These are phyloP conservation scores for Catalaphyllia jardinei DNA, from an alignment of 64 coral and sea anemone genomes.

Conservation along the genomic window DNA sequence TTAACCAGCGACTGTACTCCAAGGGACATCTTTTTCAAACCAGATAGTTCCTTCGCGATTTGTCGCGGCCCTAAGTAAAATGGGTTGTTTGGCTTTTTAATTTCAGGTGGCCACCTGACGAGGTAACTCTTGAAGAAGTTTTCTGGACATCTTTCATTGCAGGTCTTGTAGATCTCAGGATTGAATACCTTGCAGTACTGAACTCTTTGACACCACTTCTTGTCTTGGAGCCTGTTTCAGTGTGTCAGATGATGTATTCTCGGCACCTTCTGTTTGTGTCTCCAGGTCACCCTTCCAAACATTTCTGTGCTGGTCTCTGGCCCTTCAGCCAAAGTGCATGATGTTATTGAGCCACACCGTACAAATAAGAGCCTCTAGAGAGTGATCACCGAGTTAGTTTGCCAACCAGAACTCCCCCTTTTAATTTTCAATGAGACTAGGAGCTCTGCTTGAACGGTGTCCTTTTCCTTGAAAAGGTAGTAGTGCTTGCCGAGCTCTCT, in stretches of 20 bases:
- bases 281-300: conserved; percentile 28
- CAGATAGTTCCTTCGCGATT: conserved; percentile 1
- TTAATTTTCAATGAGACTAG: too few species aligned
- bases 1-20: conserved; percentile 37
- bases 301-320: conserved; percentile 10
- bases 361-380: background rate
- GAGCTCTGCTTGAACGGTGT: too few species aligned
- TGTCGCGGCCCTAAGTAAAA: conserved; percentile 18
- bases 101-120: background rate
- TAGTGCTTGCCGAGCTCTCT: too few species aligned
- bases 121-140: conserved; percentile 43
- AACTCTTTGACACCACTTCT: conserved; percentile 50
- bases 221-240: conserved; percentile 53
- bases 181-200: conserved; percentile 19
- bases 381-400: too few species aligned
- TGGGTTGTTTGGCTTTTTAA: conserved; percentile 24
- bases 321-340: conserved; percentile 63
- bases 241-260: conserved; percentile 43
- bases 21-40: conserved; percentile 36
- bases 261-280: background rate
- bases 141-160: conserved; percentile 40
- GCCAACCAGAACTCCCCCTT: too few species aligned
- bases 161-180: conserved; percentile 12
- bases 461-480: too few species aligned
- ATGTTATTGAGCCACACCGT: conserved; percentile 47